Evolutionary conservation across 2,888 invertebrate genomes (phyloP).

Genomic region (Belgica antarctica): DNA sequence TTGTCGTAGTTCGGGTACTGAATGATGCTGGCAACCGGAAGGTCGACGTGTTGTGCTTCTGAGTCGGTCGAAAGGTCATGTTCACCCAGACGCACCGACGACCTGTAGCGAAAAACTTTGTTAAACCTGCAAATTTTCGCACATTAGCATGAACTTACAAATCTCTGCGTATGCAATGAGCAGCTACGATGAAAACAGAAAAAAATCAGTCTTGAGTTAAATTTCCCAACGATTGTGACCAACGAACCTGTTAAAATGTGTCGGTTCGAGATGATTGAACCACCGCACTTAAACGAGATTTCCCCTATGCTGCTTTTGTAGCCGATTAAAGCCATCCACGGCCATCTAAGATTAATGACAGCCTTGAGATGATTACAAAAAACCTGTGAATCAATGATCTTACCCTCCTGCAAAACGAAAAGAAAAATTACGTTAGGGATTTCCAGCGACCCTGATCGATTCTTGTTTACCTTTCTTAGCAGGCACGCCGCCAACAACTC

Average conservation of each 20-base stretch:
- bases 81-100: slow-evolving; percentile 73
- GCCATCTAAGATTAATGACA: slow-evolving; percentile 59
- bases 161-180: slow-evolving; percentile 51
- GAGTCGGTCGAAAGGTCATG: slow-evolving; percentile 65
- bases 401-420: slow-evolving; percentile 28
- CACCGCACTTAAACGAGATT: slow-evolving; percentile 56
- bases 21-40: slow-evolving; percentile 60
- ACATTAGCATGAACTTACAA: slow-evolving; percentile 49
- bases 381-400: slow-evolving; percentile 1
- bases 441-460: slow-evolving; percentile 39
- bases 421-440: slow-evolving; percentile 33
- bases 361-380: too few species aligned
- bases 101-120: slow-evolving; percentile 50
- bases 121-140: background rate
- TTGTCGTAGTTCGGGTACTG: slow-evolving; percentile 66
- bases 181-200: slow-evolving; percentile 47
- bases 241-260: slow-evolving; percentile 73
- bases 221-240: too few species aligned
- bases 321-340: slow-evolving; percentile 75
- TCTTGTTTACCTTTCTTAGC: slow-evolving; percentile 64
- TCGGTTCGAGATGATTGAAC: slow-evolving; percentile 63
- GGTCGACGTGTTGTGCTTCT: slow-evolving; percentile 60
- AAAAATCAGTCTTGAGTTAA: slow-evolving; percentile 57
- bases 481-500: slow-evolving; percentile 71
- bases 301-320: slow-evolving; percentile 58